phyloP scores from a whole-genome alignment of 2,797 vertebrate species.

The Chrosomus eos region DNA sequence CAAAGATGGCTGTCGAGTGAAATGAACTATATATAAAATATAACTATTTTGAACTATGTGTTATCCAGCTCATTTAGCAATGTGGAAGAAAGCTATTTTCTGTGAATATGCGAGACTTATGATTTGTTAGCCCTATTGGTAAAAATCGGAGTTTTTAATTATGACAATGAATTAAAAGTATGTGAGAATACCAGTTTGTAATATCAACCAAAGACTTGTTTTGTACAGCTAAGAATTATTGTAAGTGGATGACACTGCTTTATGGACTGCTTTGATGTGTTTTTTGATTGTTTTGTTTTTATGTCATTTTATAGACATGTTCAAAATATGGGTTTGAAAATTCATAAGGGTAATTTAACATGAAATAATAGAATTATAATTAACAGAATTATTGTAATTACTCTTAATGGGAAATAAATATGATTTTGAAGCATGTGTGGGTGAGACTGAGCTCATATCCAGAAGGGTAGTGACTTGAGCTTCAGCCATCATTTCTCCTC shows the following conservation, averaged over 20 bases:
- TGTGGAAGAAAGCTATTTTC: background rate
- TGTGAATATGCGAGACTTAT: background rate
- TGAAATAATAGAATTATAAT: background rate
- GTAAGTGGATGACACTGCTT: background rate
- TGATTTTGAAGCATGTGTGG: slow-evolving; percentile 36
- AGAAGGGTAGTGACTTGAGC: slow-evolving; percentile 4
- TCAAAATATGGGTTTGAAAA: background rate
- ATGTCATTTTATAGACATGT: background rate
- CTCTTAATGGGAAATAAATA: background rate
- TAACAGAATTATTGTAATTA: background rate
- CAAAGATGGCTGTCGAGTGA: background rate
- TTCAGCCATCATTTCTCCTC: slow-evolving; percentile 40
- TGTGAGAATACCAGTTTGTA: background rate
- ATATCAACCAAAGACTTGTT: background rate
- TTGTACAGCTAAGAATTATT: background rate
- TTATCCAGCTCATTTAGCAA: too few species aligned
- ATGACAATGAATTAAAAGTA: background rate
- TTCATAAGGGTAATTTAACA: background rate
- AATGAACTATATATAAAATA: too few species aligned
- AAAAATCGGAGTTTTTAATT: background rate
- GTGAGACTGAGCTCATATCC: slow-evolving; percentile 39
- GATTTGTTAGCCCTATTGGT: background rate
- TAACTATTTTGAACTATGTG: too few species aligned
- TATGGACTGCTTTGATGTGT: background rate
- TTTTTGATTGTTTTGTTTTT: background rate